phyloP scores from a whole-genome alignment of 2,797 vertebrate species.

The Cichlasoma orientale region DNA sequence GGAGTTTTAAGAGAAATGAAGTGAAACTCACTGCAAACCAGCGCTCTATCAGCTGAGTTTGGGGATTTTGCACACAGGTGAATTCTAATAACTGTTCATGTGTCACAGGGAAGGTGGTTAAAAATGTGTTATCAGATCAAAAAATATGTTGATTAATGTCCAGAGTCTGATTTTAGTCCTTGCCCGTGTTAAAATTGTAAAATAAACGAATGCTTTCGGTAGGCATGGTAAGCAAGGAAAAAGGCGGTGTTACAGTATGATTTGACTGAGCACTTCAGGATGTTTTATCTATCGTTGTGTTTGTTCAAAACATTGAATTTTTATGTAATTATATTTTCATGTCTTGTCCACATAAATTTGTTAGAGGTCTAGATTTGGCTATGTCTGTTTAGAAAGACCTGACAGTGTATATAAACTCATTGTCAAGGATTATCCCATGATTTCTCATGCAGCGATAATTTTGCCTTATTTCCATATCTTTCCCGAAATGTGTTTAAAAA shows the following conservation, averaged over 20 bases:
- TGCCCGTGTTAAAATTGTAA: not conserved
- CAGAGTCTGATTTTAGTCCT: not conserved
- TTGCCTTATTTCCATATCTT: constrained; percentile 11
- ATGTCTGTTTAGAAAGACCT: not conserved
- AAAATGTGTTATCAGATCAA: not conserved
- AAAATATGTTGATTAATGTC: not conserved
- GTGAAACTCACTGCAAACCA: not conserved
- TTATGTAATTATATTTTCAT: not conserved
- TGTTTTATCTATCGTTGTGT: not conserved
- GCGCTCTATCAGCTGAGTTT: not conserved
- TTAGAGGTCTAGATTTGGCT: not conserved
- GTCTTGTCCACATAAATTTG: not conserved
- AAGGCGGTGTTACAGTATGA: not conserved
- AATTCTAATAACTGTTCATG: not conserved
- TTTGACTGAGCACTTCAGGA: not conserved
- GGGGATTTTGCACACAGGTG: not conserved
- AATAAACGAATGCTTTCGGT: not conserved
- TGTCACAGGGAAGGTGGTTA: not conserved
- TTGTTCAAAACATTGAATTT: not conserved
- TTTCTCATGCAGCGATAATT: not conserved
- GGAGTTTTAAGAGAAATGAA: not conserved
- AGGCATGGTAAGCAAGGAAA: not conserved
- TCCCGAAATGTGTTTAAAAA: constrained; percentile 33
- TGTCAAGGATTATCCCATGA: not conserved
- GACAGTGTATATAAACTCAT: constrained; percentile 31